These are phyloP conservation scores for Xiphophorus maculatus DNA, from an alignment of 2,113 vertebrate genomes.

Conservation along the genomic window DNA sequence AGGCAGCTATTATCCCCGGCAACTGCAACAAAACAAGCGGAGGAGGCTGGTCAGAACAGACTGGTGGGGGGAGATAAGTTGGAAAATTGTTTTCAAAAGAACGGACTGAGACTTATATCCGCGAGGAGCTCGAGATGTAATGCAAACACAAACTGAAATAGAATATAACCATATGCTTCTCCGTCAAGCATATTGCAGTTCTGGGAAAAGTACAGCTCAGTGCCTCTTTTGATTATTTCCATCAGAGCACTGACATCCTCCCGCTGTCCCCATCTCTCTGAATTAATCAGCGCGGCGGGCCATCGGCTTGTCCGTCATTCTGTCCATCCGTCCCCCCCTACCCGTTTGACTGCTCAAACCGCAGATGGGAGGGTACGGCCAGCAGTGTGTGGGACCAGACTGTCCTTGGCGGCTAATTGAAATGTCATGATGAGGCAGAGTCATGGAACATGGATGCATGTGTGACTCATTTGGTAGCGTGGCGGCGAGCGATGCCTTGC, in stretches of 20 bases:
- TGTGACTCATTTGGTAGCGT: slow-evolving; percentile 20
- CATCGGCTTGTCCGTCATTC: slow-evolving; percentile 60
- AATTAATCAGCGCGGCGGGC: slow-evolving; percentile 62
- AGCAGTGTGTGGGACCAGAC: slow-evolving; percentile 63
- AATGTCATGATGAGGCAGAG: slow-evolving; percentile 49
- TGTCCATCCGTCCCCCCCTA: slow-evolving; percentile 46
- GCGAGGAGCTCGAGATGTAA: slow-evolving; percentile 42
- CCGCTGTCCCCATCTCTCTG: slow-evolving; percentile 48
- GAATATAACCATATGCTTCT: slow-evolving; percentile 60
- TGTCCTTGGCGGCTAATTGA: slow-evolving; percentile 73
- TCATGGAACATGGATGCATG: slow-evolving; percentile 51
- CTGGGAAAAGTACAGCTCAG: slow-evolving; percentile 52
- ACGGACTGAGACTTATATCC: slow-evolving; percentile 45
- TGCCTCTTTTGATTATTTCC: slow-evolving; percentile 57
- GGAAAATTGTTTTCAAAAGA: slow-evolving; percentile 38
- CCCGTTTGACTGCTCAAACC: slow-evolving; percentile 61
- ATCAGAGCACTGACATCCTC: slow-evolving; percentile 47
- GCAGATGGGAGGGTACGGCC: slow-evolving; percentile 70
- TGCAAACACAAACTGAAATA: slow-evolving; percentile 40
- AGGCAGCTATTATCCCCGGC: slow-evolving; percentile 25
- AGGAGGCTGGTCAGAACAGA: slow-evolving; percentile 39
- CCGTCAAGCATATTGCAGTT: slow-evolving; percentile 53
- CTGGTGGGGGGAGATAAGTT: slow-evolving; percentile 36
- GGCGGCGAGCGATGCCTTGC: background rate
- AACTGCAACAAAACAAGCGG: slow-evolving; percentile 53